Base-by-base conservation (phyloP, 2,797 vertebrate species). In the Neolamprologus multifasciatus region DNA sequence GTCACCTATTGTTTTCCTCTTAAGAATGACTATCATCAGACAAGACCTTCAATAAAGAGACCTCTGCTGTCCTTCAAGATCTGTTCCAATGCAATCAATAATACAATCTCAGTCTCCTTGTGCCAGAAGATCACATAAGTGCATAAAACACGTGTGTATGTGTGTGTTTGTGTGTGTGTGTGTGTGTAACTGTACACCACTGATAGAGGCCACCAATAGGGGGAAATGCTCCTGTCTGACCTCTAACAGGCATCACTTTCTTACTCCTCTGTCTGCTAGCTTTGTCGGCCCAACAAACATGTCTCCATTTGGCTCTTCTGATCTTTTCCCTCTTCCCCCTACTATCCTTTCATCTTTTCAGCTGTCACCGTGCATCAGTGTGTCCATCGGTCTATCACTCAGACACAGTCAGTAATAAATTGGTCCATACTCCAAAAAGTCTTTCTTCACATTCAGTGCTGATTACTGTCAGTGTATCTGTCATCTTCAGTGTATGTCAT, bases 401-500 rank as follows among this genome's bases (percentile, higher is more conserved):
- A 43, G 55, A 80, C 87, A 82, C 83, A 81, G 82, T 36, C 85
- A 11, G 80, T 88, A 86, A 93, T 92, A 94, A 94, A 95, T 93
- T 91, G 94, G 92, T 91, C 89, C 67, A 78, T 87, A 89, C 87
- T 86, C 71, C 23, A 74, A 77, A 93, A 91, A 84, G 51, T 89
- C 88, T 92, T 87, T 91, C 88, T 90, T 89, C 91, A 82, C 87
- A 80, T 94, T 91, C 87, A 84, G 67, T 8, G 40, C 83, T 94
- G 94, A 95, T 95, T 92, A 93, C 90, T 85, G 92, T 93, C 93
- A 93, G 90, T 92, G 92, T 94, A 89, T 94, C 93, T 94, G 95
- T 95, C 94, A 92, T 94, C 88, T 93, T 89, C 84, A 43, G 89
- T 94, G 84, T 83, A 84, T 93, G 91, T 95, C 94, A 92, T 45